Evolutionary conservation across 2,797 vertebrate genomes (phyloP).

Genomic region (Alosa sapidissima): DNA sequence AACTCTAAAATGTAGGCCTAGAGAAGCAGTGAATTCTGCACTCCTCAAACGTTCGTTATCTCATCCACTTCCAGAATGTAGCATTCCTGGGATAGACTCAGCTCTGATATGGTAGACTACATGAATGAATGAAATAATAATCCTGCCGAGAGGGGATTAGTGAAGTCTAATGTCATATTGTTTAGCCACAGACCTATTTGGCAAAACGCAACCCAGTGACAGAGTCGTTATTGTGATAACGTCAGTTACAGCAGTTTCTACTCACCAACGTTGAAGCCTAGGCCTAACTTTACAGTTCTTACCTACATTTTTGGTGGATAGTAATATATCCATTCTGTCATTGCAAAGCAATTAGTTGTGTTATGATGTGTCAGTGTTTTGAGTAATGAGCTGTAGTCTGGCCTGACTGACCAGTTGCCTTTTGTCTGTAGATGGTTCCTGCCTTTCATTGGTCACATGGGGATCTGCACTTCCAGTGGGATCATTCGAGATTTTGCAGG

Average conservation of each 20-base stretch:
- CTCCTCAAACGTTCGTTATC: not conserved
- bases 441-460: slow-evolving; percentile 97
- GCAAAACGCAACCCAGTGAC: not conserved
- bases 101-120: no score
- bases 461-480: slow-evolving; percentile 91
- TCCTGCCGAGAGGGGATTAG: not conserved
- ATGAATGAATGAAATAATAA: not conserved
- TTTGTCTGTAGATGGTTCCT: slow-evolving; percentile 84
- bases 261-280: no score
- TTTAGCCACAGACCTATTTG: not conserved
- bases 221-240: not conserved
- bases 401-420: not conserved
- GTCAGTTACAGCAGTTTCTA: no score
- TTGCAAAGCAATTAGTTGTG: not conserved
- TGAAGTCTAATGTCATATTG: not conserved
- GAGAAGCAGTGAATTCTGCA: not conserved
- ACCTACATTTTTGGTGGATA: no score
- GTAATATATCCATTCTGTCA: not conserved
- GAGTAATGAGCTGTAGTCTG: not conserved
- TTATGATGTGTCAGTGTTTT: not conserved
- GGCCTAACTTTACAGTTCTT: no score
- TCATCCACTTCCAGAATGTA: no score
- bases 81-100: no score
- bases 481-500: slow-evolving; percentile 95
- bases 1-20: not conserved